These are phyloP conservation scores for Athene cunicularia DNA, from an alignment of 2,113 vertebrate genomes.

Conservation along the genomic window DNA sequence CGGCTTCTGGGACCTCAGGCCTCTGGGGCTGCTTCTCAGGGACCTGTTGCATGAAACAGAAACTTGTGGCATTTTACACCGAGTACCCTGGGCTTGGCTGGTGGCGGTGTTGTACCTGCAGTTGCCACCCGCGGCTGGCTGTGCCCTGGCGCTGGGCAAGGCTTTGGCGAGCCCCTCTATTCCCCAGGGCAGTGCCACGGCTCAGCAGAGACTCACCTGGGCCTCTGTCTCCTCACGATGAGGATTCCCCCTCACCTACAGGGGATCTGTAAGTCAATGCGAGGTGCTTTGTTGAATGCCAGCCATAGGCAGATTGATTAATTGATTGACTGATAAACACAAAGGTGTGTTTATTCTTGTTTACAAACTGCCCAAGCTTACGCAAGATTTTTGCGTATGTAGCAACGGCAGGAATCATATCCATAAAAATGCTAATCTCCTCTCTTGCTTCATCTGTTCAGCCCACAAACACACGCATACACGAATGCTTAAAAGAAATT, in stretches of 20 bases:
- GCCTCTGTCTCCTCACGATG: neutral
- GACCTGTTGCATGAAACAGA: neutral
- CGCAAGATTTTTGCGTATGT: slow-evolving; percentile 11
- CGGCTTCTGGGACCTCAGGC: neutral
- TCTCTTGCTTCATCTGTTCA: slow-evolving; percentile 26
- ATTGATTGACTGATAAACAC: neutral
- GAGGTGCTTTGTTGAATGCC: neutral
- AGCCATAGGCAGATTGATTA: neutral
- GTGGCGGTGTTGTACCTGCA: neutral
- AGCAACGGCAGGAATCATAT: slow-evolving; percentile 48
- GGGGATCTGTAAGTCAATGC: neutral
- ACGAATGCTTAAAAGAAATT: neutral
- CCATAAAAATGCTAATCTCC: slow-evolving; percentile 39
- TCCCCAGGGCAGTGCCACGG: fast-evolving
- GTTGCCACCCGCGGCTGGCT: neutral
- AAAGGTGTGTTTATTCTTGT: slow-evolving; percentile 40
- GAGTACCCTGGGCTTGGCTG: fast-evolving
- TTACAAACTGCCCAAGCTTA: slow-evolving; percentile 43
- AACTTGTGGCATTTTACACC: neutral
- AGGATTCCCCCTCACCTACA: neutral
- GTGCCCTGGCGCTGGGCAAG: neutral
- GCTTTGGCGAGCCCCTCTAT: neutral
- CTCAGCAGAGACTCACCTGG: neutral
- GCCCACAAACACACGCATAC: neutral
- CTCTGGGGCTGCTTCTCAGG: neutral